phyloP scores from a whole-genome alignment of 2,888 invertebrate genomes.

The Conus canariensis region DNA sequence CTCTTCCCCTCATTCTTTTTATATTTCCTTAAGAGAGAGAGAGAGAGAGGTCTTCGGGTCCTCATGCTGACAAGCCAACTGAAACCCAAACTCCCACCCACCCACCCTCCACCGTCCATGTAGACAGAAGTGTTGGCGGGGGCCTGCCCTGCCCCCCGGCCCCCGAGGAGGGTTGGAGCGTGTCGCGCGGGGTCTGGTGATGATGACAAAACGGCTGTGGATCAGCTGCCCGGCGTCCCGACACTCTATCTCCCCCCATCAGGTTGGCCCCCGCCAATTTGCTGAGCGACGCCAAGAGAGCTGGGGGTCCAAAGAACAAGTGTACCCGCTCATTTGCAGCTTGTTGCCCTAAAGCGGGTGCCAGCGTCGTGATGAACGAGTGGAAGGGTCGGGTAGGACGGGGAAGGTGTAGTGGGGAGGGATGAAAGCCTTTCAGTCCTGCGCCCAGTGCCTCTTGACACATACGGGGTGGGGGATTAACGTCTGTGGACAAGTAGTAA shows the following conservation, averaged over 20 bases:
- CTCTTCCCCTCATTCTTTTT: background rate
- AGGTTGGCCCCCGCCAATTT: slow-evolving; percentile 4
- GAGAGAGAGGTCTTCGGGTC: background rate
- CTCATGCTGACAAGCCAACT: background rate
- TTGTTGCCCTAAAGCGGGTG: slow-evolving; percentile 31
- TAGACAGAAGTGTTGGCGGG: too few relatives aligned
- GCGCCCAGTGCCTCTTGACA: background rate
- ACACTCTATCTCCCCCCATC: slow-evolving; percentile 37
- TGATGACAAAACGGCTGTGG: slow-evolving; percentile 13
- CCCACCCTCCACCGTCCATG: too few relatives aligned
- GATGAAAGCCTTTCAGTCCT: background rate
- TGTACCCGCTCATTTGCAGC: slow-evolving; percentile 37
- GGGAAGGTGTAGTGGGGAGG: background rate
- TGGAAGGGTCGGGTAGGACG: background rate
- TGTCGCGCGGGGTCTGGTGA: slow-evolving; percentile 2
- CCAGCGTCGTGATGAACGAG: slow-evolving; percentile 25
- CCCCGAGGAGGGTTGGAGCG: background rate
- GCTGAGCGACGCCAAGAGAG: background rate
- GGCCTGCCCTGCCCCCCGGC: too few relatives aligned
- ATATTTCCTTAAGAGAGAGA: too few relatives aligned
- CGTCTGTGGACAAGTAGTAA: slow-evolving; percentile 23
- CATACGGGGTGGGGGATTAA: slow-evolving; percentile 20
- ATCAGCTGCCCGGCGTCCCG: slow-evolving; percentile 23
- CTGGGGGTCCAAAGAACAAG: slow-evolving; percentile 11
- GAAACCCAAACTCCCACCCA: too few relatives aligned